Percentiles rank a stretch among this genome's conserved stretches.
These are phyloP conservation scores for Meriones unguiculatus DNA, from an alignment of 2,113 vertebrate species.

Conservation along the genomic window DNA sequence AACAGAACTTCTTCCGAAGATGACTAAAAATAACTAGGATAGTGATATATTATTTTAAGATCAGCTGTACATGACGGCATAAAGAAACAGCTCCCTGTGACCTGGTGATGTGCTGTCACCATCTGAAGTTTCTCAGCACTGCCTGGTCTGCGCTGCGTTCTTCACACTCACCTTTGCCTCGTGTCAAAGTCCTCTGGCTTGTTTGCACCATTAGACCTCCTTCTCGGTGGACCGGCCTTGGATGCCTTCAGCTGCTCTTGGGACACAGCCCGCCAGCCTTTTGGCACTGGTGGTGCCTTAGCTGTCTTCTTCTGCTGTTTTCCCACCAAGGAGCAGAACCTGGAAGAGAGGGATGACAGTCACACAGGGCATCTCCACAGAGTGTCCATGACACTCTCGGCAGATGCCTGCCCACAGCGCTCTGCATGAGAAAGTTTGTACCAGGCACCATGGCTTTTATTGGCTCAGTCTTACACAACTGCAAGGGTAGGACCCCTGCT, in stretches of 20 bases:
- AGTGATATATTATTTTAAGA: neutral
- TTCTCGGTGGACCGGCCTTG: neutral
- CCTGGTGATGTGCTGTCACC: neutral
- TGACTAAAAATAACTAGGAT: slow-evolving; percentile 39
- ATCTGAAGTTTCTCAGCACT: neutral
- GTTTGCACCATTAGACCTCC: neutral
- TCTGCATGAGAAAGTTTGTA: slow-evolving; percentile 30
- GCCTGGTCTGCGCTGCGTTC: neutral
- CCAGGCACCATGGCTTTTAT: neutral
- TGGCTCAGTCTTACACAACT: neutral
- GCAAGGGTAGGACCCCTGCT: neutral
- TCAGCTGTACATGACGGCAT: neutral
- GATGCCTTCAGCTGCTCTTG: neutral
- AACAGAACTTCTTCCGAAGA: neutral
- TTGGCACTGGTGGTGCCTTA: neutral
- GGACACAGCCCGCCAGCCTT: neutral
- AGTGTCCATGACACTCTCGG: neutral
- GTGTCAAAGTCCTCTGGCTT: slow-evolving; percentile 10
- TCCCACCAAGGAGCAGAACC: slow-evolving; percentile 17
- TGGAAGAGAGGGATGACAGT: slow-evolving; percentile 54
- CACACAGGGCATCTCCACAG: neutral
- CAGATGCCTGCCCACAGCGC: neutral
- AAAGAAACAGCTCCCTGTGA: neutral
- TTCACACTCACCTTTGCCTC: slow-evolving; percentile 60
- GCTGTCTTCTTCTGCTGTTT: slow-evolving; percentile 49